Base-by-base conservation (phyloP, 2,888 invertebrate species). In the Ormyrus thymus region DNA sequence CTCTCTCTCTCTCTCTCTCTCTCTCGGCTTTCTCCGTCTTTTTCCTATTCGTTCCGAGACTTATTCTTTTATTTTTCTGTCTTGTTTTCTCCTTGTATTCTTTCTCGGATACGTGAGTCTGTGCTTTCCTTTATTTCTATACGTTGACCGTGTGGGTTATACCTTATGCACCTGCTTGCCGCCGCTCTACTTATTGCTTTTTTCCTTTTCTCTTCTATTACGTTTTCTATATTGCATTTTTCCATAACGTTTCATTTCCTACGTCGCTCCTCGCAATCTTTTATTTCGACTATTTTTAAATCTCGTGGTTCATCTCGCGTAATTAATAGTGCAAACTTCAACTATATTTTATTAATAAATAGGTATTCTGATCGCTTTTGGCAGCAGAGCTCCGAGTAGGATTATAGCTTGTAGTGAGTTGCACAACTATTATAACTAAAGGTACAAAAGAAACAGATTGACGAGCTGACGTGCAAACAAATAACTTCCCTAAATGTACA, bases 191-290 rank as follows among this genome's bases (percentile, higher is more conserved):
- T 69, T 68, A 76, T 75, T 75, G 75, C 68, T 51, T 76, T 65
- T 29, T 74, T 45, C 11, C 56, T 55, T 55, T 64, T 55, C 53
- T 48, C 62, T 61, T 55, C 59, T 59, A 78, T 73, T 78, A 74
- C 74, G 51, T 61, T 74, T 65, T 56, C 70, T 70, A 29, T 58
- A 64, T 78, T 73, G 62, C 56, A 73, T 73, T 73, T 51, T 68
- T 48, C 50, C 45, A 65, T 58, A 59, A 59, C 66, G 58, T 72
- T 71, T 61, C 48, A 46, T 15, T 64, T 55, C 8, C 55, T 45
- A n/a, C 51, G 29, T 56, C 53, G 29, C 46, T 29, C 29, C 46
- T 53, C 66, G 50, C 43, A 9, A 43, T 59, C 59, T 66, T 72
- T 77, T 66, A 71, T 77, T 68, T 72, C 7, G 48, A 56, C 11